Base-by-base conservation (phyloP, 2,113 vertebrate species). In the Turdus rufiventris region DNA sequence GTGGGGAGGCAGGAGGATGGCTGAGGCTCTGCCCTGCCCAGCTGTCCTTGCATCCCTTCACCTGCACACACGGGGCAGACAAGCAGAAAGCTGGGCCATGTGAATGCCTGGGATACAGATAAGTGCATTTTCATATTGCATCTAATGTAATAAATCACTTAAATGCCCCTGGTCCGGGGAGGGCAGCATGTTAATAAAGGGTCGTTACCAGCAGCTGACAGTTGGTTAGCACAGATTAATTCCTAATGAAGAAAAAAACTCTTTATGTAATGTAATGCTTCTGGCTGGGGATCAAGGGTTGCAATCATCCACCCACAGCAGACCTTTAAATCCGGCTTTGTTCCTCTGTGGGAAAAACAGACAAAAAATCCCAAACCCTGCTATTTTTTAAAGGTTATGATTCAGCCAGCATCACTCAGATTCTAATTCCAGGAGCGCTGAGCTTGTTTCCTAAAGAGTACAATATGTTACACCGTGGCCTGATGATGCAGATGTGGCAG, bases 291-390 rank as follows among this genome's bases (percentile, higher is more conserved):
- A 97, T 96, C 96, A 97, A 96, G 94, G 84, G 92, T 96, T 96
- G 94, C 97, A 98, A 97, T 98, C 97, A 98, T 97, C 97, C 97
- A 97, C 97, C 96, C 96, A 97, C 91, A 2, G 79, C 92, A 95
- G 92, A 96, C 96, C 96, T 96, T 96, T 97, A 98, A 98, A 98
- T 98, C 98, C 95, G 56, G 97, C 98, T 98, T 98, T 98, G 97
- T 97, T 98, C 88, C 57, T 53, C 70, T 71, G 68, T 14, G 0
- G 88, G 87, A 79, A 94, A 96, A 93, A 89, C 3, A 89, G 77
- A 86, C 79, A 31, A 67, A 72, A 65, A 74, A 31, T 4, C 20
- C 54, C 34, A 75, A 80, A 67, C 66, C 18, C 70, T 85, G 33
- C 57, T 87, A 17, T 85, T 83, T 93, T 96, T 86, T 83, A 88